Evolutionary conservation across 2,797 vertebrate species (phyloP).

Genomic region (Spondyliosoma cantharus): DNA sequence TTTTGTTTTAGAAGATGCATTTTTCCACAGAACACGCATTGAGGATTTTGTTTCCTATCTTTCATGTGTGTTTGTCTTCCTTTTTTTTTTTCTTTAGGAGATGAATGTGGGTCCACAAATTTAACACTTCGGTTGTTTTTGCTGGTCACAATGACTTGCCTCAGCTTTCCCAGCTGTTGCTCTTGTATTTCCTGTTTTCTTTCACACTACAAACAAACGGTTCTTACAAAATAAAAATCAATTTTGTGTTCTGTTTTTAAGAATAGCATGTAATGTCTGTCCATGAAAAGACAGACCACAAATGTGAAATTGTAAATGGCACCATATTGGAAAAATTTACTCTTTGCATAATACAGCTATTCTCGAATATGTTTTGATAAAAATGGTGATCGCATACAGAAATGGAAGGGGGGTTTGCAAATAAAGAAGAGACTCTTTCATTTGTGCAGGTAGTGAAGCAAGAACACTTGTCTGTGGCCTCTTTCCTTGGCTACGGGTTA

Average conservation of each 20-base stretch:
- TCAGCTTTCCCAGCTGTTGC: constrained; percentile 1
- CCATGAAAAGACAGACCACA: neutral
- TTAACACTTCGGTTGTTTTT: neutral
- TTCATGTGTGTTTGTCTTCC: neutral
- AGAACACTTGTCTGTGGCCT: constrained; percentile 22
- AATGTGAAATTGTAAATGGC: neutral
- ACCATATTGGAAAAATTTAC: neutral
- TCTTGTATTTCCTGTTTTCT: constrained; percentile 16
- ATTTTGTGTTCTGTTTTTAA: neutral
- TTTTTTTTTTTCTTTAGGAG: too few species aligned
- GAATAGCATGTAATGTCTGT: neutral
- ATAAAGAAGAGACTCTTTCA: neutral
- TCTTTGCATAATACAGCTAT: neutral
- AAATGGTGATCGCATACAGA: neutral
- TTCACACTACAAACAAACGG: neutral
- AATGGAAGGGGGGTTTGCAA: constrained; percentile 17
- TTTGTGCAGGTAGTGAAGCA: neutral
- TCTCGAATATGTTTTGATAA: neutral
- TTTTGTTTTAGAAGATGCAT: too few species aligned
- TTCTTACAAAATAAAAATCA: neutral
- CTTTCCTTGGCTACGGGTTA: neutral
- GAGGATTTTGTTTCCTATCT: neutral
- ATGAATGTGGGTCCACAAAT: neutral
- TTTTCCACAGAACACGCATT: too few species aligned
- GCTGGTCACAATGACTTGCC: neutral